Evolutionary conservation across 2,797 vertebrate species (phyloP).

Genomic region (Onychomys leucogaster): DNA sequence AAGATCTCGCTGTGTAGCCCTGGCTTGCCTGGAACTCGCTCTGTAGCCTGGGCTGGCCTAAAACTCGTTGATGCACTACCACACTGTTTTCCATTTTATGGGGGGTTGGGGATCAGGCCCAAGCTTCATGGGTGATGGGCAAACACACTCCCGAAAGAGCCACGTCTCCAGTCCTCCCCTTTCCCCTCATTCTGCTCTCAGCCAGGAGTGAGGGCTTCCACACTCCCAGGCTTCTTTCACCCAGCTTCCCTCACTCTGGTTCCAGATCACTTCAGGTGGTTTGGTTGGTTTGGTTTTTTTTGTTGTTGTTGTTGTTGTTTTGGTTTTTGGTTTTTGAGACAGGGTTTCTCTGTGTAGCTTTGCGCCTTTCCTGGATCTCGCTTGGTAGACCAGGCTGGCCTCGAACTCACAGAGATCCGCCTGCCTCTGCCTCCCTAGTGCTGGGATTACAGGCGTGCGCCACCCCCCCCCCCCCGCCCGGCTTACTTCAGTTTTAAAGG

Average conservation of each 20-base stretch:
- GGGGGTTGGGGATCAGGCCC: neutral
- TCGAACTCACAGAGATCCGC: too few relatives aligned
- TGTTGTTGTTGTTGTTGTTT: too few relatives aligned
- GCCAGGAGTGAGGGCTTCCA: neutral
- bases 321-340: too few relatives aligned
- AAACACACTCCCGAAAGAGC: too few relatives aligned
- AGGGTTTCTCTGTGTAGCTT: too few relatives aligned
- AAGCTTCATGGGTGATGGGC: neutral
- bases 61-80: neutral
- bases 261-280: neutral
- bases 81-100: neutral
- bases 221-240: neutral
- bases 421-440: too few relatives aligned
- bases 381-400: too few relatives aligned
- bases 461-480: too few relatives aligned
- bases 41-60: neutral
- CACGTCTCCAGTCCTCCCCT: neutral
- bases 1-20: neutral
- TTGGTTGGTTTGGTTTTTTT: too few relatives aligned
- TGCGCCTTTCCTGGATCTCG: too few relatives aligned
- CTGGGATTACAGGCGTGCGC: too few relatives aligned
- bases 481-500: constrained; percentile 9
- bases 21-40: neutral
- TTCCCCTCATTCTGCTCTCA: constrained; percentile 13
- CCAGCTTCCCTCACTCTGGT: neutral